Conservation (phyloP, 2,797 vertebrate species). For the Ceryle rudis region DNA sequence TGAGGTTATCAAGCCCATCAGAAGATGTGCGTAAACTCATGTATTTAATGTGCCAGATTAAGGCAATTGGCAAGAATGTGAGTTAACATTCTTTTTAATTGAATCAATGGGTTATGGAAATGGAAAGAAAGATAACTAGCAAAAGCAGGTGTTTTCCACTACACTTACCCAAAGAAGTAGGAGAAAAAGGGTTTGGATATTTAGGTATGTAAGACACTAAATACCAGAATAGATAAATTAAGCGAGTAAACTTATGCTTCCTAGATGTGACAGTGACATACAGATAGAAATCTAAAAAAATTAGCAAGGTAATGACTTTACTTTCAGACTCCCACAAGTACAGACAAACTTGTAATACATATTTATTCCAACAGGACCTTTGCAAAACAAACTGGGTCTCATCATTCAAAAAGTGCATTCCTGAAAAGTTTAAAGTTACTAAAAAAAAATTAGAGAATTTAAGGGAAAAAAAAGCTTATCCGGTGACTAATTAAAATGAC, state of each 20-base stretch:
- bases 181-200: neutral
- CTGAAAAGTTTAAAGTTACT: constrained; percentile 47
- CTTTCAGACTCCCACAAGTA: neutral
- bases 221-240: neutral
- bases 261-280: neutral
- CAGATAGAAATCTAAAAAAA: neutral
- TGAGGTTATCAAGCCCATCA: neutral
- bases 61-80: neutral
- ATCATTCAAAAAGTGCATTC: constrained; percentile 10
- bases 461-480: neutral
- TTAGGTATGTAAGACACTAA: neutral
- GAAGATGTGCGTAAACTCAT: neutral
- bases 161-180: neutral
- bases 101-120: neutral
- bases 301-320: neutral
- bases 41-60: neutral
- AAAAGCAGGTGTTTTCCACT: neutral
- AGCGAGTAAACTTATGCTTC: neutral
- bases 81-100: neutral
- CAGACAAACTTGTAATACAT: neutral
- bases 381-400: neutral
- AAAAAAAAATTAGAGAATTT: constrained; percentile 40
- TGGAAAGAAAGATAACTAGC: neutral
- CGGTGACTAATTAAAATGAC: constrained; percentile 77
- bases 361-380: neutral